Conservation (phyloP, 2,888 invertebrate species). For the Drosophila mulleri region DNA sequence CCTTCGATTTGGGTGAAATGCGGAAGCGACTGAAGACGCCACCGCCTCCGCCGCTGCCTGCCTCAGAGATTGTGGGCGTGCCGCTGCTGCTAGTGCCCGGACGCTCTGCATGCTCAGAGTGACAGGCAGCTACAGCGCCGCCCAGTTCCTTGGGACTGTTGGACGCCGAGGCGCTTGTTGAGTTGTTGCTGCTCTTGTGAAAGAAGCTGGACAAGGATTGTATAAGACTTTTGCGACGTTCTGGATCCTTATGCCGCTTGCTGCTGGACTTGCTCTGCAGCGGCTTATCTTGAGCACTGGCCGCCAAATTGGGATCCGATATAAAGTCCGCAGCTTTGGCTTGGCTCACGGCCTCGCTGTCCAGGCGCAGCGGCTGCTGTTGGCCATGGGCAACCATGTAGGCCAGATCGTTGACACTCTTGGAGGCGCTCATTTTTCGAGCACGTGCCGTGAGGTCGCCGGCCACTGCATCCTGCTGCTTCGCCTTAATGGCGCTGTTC, state of each 20-base stretch:
- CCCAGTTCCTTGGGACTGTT: slow-evolving; percentile 57
- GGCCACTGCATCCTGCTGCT: slow-evolving; percentile 39
- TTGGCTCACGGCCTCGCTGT: slow-evolving; percentile 52
- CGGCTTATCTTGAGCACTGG: slow-evolving; percentile 47
- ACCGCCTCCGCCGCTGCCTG: slow-evolving; percentile 55
- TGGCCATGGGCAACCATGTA: slow-evolving; percentile 75
- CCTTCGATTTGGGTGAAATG: slow-evolving; percentile 88
- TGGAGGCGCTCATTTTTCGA: slow-evolving; percentile 84
- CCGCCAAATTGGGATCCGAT: slow-evolving; percentile 87
- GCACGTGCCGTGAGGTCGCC: slow-evolving; percentile 72
- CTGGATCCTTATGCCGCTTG: slow-evolving; percentile 87
- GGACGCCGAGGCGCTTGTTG: slow-evolving; percentile 64
- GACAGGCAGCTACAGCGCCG: slow-evolving; percentile 77
- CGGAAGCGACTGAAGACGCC: slow-evolving; percentile 87
- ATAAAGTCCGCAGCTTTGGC: slow-evolving; percentile 84
- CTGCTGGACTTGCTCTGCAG: slow-evolving; percentile 63
- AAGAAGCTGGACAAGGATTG: slow-evolving; percentile 94
- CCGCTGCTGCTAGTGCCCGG: slow-evolving; percentile 84
- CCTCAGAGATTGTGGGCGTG: slow-evolving; percentile 75
- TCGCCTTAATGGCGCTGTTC: slow-evolving; percentile 42
- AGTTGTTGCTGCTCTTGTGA: slow-evolving; percentile 87
- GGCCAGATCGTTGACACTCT: slow-evolving; percentile 84
- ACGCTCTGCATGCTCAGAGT: slow-evolving; percentile 89
- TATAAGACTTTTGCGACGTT: slow-evolving; percentile 92
- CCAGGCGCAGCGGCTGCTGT: slow-evolving; percentile 48